Percentiles rank a stretch among this genome's conserved stretches.
These are phyloP conservation scores for Enhydra lutris DNA, from an alignment of 2,113 vertebrate genomes.

Conservation along the genomic window DNA sequence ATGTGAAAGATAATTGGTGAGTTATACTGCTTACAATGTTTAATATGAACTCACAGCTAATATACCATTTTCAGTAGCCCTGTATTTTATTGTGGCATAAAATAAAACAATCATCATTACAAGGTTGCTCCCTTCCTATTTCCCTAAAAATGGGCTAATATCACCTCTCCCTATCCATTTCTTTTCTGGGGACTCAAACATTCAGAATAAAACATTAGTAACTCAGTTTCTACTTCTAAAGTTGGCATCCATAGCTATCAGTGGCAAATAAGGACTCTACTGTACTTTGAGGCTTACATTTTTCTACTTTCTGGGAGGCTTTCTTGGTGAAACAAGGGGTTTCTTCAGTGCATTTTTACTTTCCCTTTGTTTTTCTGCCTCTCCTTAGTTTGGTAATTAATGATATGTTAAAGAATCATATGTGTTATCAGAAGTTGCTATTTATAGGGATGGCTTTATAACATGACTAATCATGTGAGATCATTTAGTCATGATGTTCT, in stretches of 20 bases:
- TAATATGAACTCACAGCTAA: constrained; percentile 15
- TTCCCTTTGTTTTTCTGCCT: constrained; percentile 27
- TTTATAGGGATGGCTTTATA: constrained; percentile 50
- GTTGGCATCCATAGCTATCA: background rate
- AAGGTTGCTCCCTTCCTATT: constrained; percentile 14
- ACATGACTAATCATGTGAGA: constrained; percentile 30
- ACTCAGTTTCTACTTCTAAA: constrained; percentile 16
- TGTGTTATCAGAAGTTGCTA: constrained; percentile 26
- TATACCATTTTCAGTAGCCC: background rate
- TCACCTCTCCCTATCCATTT: background rate
- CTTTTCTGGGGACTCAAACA: constrained; percentile 1
- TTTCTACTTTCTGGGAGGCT: constrained; percentile 2
- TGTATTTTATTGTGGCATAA: constrained; percentile 38
- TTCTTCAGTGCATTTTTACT: constrained; percentile 42
- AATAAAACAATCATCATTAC: constrained; percentile 27
- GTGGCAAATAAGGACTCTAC: constrained; percentile 20
- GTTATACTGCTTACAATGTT: constrained; percentile 27
- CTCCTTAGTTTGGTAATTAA: constrained; percentile 17
- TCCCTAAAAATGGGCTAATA: constrained; percentile 11
- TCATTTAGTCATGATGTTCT: constrained; percentile 45
- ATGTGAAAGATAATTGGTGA: constrained; percentile 5
- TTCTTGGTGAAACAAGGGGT: constrained; percentile 31
- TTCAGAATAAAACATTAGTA: constrained; percentile 33
- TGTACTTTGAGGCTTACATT: background rate
- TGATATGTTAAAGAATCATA: background rate